Conservation (phyloP, 2,113 vertebrate genomes). For the Spilogale gracilis region DNA sequence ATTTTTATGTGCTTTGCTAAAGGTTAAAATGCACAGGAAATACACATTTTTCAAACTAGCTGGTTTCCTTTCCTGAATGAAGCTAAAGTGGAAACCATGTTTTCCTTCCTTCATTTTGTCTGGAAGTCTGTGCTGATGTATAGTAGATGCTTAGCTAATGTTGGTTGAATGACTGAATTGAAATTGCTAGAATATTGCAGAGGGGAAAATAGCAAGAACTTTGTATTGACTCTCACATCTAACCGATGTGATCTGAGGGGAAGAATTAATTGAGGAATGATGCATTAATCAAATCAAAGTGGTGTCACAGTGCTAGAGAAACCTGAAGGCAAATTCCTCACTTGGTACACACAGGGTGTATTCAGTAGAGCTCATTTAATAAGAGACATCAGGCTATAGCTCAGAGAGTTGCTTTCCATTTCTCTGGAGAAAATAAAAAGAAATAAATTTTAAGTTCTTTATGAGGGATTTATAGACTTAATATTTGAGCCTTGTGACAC, state of each 20-base stretch:
- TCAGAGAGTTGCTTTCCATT: background rate
- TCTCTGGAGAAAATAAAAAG: background rate
- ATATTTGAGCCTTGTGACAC: background rate
- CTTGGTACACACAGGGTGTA: background rate
- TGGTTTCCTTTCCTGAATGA: background rate
- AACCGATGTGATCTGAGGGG: background rate
- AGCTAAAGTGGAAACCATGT: background rate
- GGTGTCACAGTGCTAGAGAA: background rate
- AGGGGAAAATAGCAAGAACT: background rate
- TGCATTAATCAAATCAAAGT: background rate
- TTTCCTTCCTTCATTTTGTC: background rate
- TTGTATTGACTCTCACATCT: background rate
- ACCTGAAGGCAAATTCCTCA: background rate
- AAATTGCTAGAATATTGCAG: background rate
- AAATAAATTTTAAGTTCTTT: conserved; percentile 3
- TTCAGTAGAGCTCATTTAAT: background rate
- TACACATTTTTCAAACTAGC: background rate
- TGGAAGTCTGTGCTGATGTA: background rate
- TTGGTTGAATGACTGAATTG: background rate
- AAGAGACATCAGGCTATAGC: background rate
- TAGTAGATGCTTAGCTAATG: background rate
- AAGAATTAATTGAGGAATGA: accelerated
- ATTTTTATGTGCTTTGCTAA: background rate
- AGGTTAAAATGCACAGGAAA: conserved; percentile 24
- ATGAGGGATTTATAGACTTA: conserved; percentile 22